A percentile compares a stretch with the other conserved stretches of the same genome.
Conservation (phyloP, 2,113 vertebrate genomes). For the Gnathonemus longibarbis region DNA sequence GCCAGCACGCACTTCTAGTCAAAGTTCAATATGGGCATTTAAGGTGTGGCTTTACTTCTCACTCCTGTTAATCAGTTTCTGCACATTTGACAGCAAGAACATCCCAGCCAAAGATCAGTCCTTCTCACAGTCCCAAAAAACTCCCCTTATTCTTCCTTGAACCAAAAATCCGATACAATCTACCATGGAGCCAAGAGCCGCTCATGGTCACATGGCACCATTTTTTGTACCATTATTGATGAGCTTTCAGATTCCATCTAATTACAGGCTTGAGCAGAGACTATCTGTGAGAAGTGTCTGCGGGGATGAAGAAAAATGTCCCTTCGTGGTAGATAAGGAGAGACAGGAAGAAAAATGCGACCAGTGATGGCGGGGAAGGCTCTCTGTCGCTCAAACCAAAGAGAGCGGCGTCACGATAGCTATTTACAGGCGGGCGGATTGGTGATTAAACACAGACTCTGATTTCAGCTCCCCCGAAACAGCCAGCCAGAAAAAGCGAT, state of each 20-base stretch:
- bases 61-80: neutral
- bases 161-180: neutral
- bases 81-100: neutral
- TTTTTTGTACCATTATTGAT: neutral
- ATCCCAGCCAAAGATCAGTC: neutral
- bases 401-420: too few relatives aligned
- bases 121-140: neutral
- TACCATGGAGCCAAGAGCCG: neutral
- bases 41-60: neutral
- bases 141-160: neutral
- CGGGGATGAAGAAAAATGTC: too few relatives aligned
- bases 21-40: neutral
- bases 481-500: neutral
- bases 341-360: neutral
- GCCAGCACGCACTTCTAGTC: neutral
- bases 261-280: neutral
- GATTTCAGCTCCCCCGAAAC: neutral
- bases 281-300: neutral
- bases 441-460: neutral
- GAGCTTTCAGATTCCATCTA: neutral
- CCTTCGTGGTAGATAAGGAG: neutral
- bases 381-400: too few relatives aligned
- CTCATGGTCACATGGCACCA: neutral
- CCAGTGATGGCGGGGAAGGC: too few relatives aligned
- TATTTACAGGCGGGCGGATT: neutral